phyloP scores from a whole-genome alignment of 30 jellyfish, hydroid and myxozoan species.

The Chrysaora quinquecirrha region DNA sequence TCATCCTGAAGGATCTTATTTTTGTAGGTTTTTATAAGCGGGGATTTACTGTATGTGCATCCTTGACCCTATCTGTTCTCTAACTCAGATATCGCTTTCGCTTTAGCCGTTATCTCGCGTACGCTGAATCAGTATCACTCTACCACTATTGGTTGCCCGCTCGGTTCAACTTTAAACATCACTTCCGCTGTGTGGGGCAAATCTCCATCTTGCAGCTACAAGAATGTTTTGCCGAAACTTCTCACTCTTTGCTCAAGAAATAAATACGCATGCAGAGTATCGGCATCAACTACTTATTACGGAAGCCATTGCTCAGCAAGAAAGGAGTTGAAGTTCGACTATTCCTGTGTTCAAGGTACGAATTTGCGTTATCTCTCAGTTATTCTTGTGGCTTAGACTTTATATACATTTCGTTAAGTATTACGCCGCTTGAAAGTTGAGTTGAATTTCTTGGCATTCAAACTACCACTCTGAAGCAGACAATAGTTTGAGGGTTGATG shows the following conservation, averaged over 20 bases:
- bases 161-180: constrained; percentile 52
- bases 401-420: too few relatives aligned
- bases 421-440: too few relatives aligned
- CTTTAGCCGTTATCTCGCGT: background rate
- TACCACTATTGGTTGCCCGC: constrained; percentile 78
- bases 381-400: too few relatives aligned
- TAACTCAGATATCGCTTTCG: too few relatives aligned
- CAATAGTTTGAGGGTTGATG: too few relatives aligned
- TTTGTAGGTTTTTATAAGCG: too few relatives aligned
- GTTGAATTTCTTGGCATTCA: too few relatives aligned
- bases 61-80: too few relatives aligned
- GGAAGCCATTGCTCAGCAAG: constrained; percentile 38
- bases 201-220: constrained; percentile 42
- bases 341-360: constrained; percentile 81
- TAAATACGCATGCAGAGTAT: constrained; percentile 21
- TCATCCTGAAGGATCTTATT: too few relatives aligned
- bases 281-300: constrained; percentile 8
- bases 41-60: too few relatives aligned
- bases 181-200: constrained; percentile 72
- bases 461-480: too few relatives aligned
- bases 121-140: constrained; percentile 32
- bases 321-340: constrained; percentile 50
- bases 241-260: constrained; percentile 13
- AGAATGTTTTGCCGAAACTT: constrained; percentile 32
- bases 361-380: too few relatives aligned